phyloP scores from a whole-genome alignment of 2,888 invertebrate species.

The Limnephilus auricula region DNA sequence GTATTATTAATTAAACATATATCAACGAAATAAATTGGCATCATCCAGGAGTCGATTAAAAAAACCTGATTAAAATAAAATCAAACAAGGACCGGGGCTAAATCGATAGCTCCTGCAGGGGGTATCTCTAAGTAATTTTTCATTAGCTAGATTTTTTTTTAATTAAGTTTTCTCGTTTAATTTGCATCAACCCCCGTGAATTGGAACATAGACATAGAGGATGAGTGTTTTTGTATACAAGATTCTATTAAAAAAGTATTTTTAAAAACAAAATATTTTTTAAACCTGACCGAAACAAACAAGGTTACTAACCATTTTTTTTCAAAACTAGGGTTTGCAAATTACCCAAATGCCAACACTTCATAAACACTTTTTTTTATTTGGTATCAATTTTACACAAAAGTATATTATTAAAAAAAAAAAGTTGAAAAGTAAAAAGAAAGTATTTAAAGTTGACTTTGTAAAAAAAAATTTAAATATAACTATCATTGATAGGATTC shows the following conservation, averaged over 20 bases:
- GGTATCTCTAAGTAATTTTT: slow-evolving; percentile 25
- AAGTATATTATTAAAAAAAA: too few relatives aligned
- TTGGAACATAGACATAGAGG: neutral
- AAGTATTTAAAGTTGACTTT: too few relatives aligned
- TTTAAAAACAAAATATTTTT: neutral
- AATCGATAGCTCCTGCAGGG: slow-evolving; percentile 5
- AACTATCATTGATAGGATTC: too few relatives aligned
- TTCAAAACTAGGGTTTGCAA: too few relatives aligned
- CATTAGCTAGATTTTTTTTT: slow-evolving; percentile 48
- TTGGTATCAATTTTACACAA: too few relatives aligned
- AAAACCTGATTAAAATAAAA: neutral
- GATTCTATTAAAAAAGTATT: neutral
- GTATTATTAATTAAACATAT: neutral
- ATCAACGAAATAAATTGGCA: neutral
- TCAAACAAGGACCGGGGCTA: neutral
- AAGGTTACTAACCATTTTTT: too few relatives aligned
- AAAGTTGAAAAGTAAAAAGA: too few relatives aligned
- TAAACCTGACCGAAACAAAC: too few relatives aligned
- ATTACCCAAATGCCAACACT: too few relatives aligned
- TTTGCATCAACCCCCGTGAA: slow-evolving; percentile 53
- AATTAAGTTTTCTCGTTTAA: slow-evolving; percentile 57
- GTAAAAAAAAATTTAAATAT: too few relatives aligned
- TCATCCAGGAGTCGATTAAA: neutral
- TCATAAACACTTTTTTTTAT: too few relatives aligned
- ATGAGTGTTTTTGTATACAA: neutral